Evolutionary conservation across 2,888 invertebrate species (phyloP).

Genomic region (Tetragonula carbonaria): DNA sequence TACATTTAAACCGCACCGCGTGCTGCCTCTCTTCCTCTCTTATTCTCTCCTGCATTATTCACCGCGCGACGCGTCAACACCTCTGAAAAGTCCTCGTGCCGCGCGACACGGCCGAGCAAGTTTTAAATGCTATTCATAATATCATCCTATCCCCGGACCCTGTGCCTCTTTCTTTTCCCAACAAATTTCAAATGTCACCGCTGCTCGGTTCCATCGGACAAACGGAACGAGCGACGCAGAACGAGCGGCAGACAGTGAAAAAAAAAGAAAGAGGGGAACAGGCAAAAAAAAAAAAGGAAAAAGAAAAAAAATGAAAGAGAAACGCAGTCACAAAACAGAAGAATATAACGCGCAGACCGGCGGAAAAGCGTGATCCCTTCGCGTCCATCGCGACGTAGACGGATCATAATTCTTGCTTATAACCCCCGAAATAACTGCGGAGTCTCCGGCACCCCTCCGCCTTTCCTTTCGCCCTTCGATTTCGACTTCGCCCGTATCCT

Average conservation of each 20-base stretch:
- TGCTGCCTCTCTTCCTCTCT: too few relatives aligned
- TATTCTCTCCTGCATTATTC: neutral
- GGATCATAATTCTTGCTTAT: slow-evolving; percentile 77
- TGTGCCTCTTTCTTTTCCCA: neutral
- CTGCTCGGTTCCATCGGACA: slow-evolving; percentile 16
- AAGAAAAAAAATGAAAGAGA: neutral
- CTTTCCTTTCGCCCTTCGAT: slow-evolving; percentile 63
- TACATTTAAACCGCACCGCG: neutral
- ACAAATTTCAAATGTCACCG: slow-evolving; percentile 37
- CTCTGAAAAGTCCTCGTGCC: neutral
- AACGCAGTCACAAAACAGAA: slow-evolving; percentile 36
- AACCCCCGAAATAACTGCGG: slow-evolving; percentile 63
- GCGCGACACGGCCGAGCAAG: neutral
- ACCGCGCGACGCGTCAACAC: neutral
- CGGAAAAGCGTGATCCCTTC: slow-evolving; percentile 69
- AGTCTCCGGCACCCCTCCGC: slow-evolving; percentile 55
- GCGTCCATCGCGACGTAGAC: slow-evolving; percentile 72
- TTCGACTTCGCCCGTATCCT: slow-evolving; percentile 47
- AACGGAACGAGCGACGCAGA: neutral
- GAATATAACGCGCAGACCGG: slow-evolving; percentile 51
- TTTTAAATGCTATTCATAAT: slow-evolving; percentile 23
- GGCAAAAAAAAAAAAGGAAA: neutral
- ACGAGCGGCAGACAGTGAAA: slow-evolving; percentile 5
- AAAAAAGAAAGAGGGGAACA: too few relatives aligned
- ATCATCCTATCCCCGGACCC: neutral